A percentile compares a stretch with the other conserved stretches of the same genome.
Conservation (phyloP, 2,797 vertebrate species). For the Xenopus petersii region DNA sequence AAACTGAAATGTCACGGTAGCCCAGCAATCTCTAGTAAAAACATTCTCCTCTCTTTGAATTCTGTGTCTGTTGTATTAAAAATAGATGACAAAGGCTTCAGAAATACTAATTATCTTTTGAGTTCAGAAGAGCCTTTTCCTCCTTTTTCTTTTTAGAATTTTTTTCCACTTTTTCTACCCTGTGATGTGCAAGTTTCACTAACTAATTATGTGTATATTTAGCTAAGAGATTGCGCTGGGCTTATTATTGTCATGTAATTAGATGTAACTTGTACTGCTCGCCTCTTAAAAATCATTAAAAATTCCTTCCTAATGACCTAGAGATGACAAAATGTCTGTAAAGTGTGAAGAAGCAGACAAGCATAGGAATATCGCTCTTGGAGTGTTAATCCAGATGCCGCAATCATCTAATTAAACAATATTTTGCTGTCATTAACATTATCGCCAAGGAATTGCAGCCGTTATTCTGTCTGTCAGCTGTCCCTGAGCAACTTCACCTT, state of each 20-base stretch:
- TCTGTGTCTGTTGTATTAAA: slow-evolving; percentile 32
- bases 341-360: slow-evolving; percentile 85
- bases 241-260: slow-evolving; percentile 99
- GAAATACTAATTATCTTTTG: slow-evolving; percentile 55
- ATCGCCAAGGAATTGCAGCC: slow-evolving; percentile 81
- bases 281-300: slow-evolving; percentile 96
- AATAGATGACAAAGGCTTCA: slow-evolving; percentile 9
- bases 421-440: slow-evolving; percentile 97
- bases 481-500: slow-evolving; percentile 63
- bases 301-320: slow-evolving; percentile 93
- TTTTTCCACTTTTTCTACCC: slow-evolving; percentile 65
- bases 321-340: slow-evolving; percentile 97
- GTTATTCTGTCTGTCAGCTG: slow-evolving; percentile 77
- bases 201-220: slow-evolving; percentile 99
- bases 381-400: slow-evolving; percentile 87
- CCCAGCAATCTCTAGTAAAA: too few species aligned
- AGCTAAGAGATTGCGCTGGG: slow-evolving; percentile 81
- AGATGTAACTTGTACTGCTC: slow-evolving; percentile 92
- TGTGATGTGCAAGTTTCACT: slow-evolving; percentile 84
- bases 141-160: slow-evolving; percentile 65
- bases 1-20: too few species aligned
- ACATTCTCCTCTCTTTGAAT: not conserved
- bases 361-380: slow-evolving; percentile 71
- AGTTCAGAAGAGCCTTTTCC: slow-evolving; percentile 52
- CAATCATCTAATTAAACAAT: slow-evolving; percentile 98